Evolutionary conservation across 2,888 invertebrate genomes (phyloP), one percentile per base, ranked within the genome.

Genomic region (Apotomis turbidana): DNA sequence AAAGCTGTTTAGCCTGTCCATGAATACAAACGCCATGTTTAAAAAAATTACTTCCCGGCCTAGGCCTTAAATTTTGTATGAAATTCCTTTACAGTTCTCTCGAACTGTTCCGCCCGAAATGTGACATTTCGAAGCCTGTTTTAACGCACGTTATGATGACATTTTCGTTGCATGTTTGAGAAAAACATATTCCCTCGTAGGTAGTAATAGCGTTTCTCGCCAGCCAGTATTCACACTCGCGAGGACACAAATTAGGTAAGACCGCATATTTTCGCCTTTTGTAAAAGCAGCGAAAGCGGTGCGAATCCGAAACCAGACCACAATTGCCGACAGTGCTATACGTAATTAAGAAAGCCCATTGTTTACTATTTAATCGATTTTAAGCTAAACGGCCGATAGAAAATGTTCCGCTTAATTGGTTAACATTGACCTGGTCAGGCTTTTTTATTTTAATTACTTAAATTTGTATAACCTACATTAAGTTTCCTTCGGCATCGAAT

Each of bases 351-450:
- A 72, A 72, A 72, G 68, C 68, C 13, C 36, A 63, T 68, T 72
- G 62, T 72, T 72, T 72, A 54, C 63, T 62, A 49, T 38, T 5
- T n/a, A 72, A 72, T 72, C 68, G 68, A 72, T 72, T 71, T 68
- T 51, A 71, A 72, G 68, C 62, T 52, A 55, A 62, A 62, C 44
- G 54, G 49, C 52, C 41, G 41, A 41, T 6, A 6, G 41, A 41
- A 49, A 41, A 54, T 64, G 54, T n/a, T 62, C 52, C 62, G 63
- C 41, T 67, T 63, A 72, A 36, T 68, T 36, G 38, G 57, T 36
- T 41, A 68, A 62, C 61, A 71, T 67, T 71, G 61, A 71, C 67
- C 71, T 36, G 38, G 55, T 6, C 10, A 61, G 27, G 49, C 13
- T 49, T 44, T 49, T 46, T 57, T 66, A 44, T 27, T 54, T 38